Evolutionary conservation across 2,888 invertebrate species (phyloP), one percentile per base, ranked within the genome.

Genomic region (Strigamia crassipes): DNA sequence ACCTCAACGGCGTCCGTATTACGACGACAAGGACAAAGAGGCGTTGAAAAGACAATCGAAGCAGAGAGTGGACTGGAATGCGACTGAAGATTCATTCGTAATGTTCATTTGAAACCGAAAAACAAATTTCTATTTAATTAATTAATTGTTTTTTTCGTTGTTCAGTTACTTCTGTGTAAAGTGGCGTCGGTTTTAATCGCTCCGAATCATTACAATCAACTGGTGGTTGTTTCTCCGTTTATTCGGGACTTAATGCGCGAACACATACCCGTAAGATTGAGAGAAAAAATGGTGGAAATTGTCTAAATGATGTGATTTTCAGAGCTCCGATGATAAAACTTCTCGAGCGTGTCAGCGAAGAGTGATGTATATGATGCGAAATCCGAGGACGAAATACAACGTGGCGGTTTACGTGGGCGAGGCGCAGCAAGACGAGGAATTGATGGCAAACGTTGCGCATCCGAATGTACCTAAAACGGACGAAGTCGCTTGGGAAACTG

Each of bases 341-440:
- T 91, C 92, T 0, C 88, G 89, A 78, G 92, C 94, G 0, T 92
- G 93, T 85, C 91, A 91, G 84, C 88, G 94, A 13, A 89, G 94
- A 21, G 87, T 92, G 2, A 86, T 90, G 61, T 92, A 92, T 86
- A 90, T 93, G 86, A 87, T 92, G 85, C 90, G 91, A 84, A 91
- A 91, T 84, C 88, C 90, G 0, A 88, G 90, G 5, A 92, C 92
- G 1, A 86, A 89, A 15, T 90, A 91, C 51, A 91, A 92, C 84
- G 90, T 93, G 0, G 88, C 90, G 6, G 87, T 92, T 13, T 92
- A 91, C 86, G 87, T 92, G 6, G 91, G 92, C 83, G 91, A 92
- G 85, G 88, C 92, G 51, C 90, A 90, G 80, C 91, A 91, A 82
- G 91, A 91, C 84, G 88, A 88, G 34, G 10, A 78, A 18, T 31